phyloP scores from a whole-genome alignment of 2,797 vertebrate genomes.

The Periophthalmus magnuspinnatus region DNA sequence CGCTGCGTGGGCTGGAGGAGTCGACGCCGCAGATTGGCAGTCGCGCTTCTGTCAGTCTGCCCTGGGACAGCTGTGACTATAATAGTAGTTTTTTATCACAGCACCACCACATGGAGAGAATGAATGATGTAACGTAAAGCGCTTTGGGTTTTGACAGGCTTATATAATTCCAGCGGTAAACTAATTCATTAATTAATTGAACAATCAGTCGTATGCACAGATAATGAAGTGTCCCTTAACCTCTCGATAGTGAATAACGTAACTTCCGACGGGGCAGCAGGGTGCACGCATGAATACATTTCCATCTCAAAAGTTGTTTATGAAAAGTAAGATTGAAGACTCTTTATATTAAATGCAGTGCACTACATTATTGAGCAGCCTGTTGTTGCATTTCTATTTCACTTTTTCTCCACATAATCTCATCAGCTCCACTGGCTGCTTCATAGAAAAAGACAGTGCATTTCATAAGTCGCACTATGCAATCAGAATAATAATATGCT shows the following conservation, averaged over 20 bases:
- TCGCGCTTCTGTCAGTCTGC: too few relatives aligned
- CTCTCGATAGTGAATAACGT: neutral
- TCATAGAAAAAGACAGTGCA: neutral
- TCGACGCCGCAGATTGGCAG: too few relatives aligned
- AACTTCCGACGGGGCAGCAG: neutral
- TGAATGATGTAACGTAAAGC: too few relatives aligned
- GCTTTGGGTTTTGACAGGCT: too few relatives aligned
- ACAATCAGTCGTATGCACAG: neutral
- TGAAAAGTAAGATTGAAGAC: neutral
- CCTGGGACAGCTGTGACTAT: too few relatives aligned
- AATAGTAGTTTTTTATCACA: too few relatives aligned
- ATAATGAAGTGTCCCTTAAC: neutral
- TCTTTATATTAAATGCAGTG: neutral
- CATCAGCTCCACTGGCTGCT: neutral
- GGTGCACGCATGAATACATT: neutral
- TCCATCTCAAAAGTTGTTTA: neutral
- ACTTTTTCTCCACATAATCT: constrained; percentile 1
- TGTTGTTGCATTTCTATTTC: constrained; percentile 6
- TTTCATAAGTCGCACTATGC: neutral
- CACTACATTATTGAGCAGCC: neutral
- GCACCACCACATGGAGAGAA: too few relatives aligned
- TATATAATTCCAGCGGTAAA: too few relatives aligned
- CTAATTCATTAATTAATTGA: too few relatives aligned
- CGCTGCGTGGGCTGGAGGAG: too few relatives aligned
- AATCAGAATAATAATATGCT: constrained; percentile 30